Evolutionary conservation across 1,140 invertebrate genomes (phyloP).

Genomic region (Brachionus paranguensis): DNA sequence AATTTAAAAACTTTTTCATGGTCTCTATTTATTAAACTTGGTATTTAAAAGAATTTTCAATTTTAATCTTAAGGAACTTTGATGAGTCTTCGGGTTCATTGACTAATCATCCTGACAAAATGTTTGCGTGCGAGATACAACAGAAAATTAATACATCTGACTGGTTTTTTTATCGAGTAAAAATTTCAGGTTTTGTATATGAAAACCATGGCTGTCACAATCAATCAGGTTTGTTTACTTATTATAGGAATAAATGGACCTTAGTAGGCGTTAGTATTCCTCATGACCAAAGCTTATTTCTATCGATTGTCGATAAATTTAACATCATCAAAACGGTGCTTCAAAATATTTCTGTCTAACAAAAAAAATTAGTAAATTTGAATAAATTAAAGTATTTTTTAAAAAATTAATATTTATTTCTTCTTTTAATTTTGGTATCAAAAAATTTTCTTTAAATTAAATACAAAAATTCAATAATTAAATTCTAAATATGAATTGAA

Average conservation of each 20-base stretch:
- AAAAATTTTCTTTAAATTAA: neutral
- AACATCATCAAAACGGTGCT: neutral
- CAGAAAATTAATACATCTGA: neutral
- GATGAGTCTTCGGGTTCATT: neutral
- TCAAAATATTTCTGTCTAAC: neutral
- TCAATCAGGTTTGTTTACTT: neutral
- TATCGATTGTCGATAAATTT: neutral
- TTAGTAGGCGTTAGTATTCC: neutral
- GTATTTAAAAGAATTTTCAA: neutral
- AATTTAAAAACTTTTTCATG: neutral
- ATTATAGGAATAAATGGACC: neutral
- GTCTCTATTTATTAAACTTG: neutral
- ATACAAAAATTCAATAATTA: neutral
- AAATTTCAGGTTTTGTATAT: neutral
- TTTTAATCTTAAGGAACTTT: neutral
- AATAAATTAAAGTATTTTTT: neutral
- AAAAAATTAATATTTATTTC: neutral
- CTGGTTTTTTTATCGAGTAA: neutral
- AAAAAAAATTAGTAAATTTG: neutral
- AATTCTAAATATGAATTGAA: neutral
- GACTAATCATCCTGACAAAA: slow-evolving; percentile 8
- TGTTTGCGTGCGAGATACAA: neutral
- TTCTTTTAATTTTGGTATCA: neutral
- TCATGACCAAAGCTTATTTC: neutral
- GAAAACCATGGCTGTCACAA: neutral